Conservation (phyloP, 2,797 vertebrate genomes). For the Myotis daubentonii region DNA sequence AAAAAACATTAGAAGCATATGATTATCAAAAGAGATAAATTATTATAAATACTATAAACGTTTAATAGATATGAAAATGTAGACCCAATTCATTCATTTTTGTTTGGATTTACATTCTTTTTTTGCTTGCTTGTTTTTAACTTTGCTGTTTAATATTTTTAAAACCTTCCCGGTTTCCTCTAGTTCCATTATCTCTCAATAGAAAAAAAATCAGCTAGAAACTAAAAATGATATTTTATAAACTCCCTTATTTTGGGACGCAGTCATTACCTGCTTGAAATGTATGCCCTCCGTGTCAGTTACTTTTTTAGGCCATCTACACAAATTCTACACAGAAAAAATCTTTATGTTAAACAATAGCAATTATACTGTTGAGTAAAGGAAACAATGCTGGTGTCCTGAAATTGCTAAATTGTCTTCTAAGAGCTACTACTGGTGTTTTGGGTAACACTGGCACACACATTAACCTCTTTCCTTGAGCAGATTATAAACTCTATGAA, state of each 20-base stretch:
- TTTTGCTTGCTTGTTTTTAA: constrained; percentile 13
- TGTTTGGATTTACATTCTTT: background rate
- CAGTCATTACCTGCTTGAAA: background rate
- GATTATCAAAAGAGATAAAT: background rate
- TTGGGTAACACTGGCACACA: background rate
- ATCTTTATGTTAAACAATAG: background rate
- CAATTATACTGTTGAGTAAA: background rate
- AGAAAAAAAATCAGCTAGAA: background rate
- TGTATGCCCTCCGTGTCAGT: background rate
- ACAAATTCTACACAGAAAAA: background rate
- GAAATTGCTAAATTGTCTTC: background rate
- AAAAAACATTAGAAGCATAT: background rate
- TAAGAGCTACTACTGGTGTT: background rate
- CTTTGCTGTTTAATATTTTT: background rate
- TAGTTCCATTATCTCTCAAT: background rate
- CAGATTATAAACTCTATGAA: background rate
- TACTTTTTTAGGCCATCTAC: background rate
- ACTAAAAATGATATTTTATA: background rate
- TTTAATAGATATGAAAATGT: background rate
- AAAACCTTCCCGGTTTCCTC: background rate
- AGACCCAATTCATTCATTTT: background rate
- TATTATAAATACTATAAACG: background rate
- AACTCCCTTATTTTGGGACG: background rate
- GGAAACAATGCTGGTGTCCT: background rate
- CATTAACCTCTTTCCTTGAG: background rate